Evolutionary conservation across 1,140 invertebrate genomes (phyloP), one percentile per base, ranked within the genome.

Genomic region (Eurosta solidaginis): DNA sequence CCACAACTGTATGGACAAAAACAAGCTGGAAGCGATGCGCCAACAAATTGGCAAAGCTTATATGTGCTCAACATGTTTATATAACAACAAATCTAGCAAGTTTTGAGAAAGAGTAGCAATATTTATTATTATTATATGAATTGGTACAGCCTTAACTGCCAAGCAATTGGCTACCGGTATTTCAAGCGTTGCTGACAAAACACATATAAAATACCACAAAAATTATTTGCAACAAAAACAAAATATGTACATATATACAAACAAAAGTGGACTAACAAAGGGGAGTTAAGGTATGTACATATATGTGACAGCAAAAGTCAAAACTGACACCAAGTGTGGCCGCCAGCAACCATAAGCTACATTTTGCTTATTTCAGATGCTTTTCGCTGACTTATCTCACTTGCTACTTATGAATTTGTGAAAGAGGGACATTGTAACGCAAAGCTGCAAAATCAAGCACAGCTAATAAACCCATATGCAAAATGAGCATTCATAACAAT

Each of bases 61-160:
- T 40, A 74, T 47, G 27, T 20, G 73, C 44, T 47, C 73, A 74
- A 44, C 73, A 74, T 22, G 36, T 20, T 44, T 17, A 4, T 10
- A 74, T 33, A 42, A 17, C 42, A 22, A 42, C 29, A 42, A 33
- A 29, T 68, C 17, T 40, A 20, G n/a, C 54, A 22, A 50, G 44
- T 50, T 75, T 45, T 33, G 22, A 33, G 42, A 50, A n/a, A n/a
- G 74, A 25, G 36, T 29, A 29, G 29, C 5, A n/a, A 36, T 54
- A 84, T 85, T 85, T 84, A 84, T 85, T 85, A 85, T 85, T 85
- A 84, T 85, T 81, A 82, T 84, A 81, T 80, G 82, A 84, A 83
- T 85, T 85, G 84, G 81, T 83, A 82, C 84, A 85, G 80, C 81
- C 84, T 85, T 82, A 85, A 84, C 82, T 85, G 83, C 84, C 84